Evolutionary conservation across 2,113 vertebrate genomes (phyloP).

Genomic region (Nothoprocta perdicaria): DNA sequence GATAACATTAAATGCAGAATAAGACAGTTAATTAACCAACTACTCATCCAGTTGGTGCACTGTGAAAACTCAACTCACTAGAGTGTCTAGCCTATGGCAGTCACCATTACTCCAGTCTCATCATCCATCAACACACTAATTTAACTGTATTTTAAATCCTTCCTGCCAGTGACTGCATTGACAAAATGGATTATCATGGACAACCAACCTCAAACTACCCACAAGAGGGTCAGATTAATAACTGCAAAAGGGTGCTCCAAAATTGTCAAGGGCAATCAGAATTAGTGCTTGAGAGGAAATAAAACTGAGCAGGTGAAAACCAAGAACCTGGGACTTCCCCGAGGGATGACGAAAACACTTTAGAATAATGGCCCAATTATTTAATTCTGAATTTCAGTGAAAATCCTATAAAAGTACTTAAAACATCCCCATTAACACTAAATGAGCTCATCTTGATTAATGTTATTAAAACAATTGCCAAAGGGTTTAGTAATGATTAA

Average conservation of each 20-base stretch:
- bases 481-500: conserved; percentile 62
- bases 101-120: background rate
- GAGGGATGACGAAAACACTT: conserved; percentile 59
- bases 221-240: conserved; percentile 48
- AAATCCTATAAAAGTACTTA: conserved; percentile 73
- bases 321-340: conserved; percentile 56
- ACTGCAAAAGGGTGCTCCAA: background rate
- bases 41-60: background rate
- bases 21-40: conserved; percentile 7
- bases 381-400: conserved; percentile 73
- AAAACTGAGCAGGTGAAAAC: conserved; percentile 46
- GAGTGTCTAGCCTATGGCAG: background rate
- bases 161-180: background rate
- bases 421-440: conserved; percentile 59
- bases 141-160: conserved; percentile 39
- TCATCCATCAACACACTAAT: background rate
- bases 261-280: conserved; percentile 38
- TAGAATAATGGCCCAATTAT: conserved; percentile 71
- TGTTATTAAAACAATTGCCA: conserved; percentile 69
- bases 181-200: conserved; percentile 42
- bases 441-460: conserved; percentile 73
- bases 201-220: conserved; percentile 20
- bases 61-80: background rate
- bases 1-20: background rate
- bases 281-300: conserved; percentile 41